Base-by-base conservation (phyloP, 2,797 vertebrate genomes). In the Silurus lanzhouensis region DNA sequence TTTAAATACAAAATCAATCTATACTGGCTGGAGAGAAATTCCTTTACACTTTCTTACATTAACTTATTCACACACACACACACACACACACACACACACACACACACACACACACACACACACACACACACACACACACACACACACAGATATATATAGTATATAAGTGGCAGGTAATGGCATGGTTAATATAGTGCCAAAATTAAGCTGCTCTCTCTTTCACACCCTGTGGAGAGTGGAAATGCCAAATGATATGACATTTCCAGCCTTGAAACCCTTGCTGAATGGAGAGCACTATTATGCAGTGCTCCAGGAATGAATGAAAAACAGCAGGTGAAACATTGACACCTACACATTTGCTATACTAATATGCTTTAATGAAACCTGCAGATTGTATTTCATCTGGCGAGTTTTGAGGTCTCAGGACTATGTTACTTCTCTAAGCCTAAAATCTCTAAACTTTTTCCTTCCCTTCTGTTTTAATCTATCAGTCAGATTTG, bases 201-300 rank as follows among this genome's bases (percentile, higher is more conserved):
- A 84, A 88, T 90, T 86, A 90, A 90, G 84, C 80, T 87, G 86
- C 82, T 86, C 83, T 87, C 83, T 87, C 88, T 90, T 86, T 61
- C 38, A 83, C 83, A 78, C 83, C 91, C 91, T 88, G 90, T 86
- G 70, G 91, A 90, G 91, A 79, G 82, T 87, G 81, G 25, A 91
- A 92, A 92, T 91, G 91, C 82, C 91, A 92, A 90, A 89, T 89
- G 70, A 88, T 89, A 61, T 86, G 85, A 75, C 88, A 90, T 92
- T 91, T 90, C 84, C 77, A 90, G 89, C 87, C 80, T 84, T 83
- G 87, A 89, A 86, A 83, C 72, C 85, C 79, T 81, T 70, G 22
- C 58, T 31, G 17, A 44, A 82, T 75, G 70, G 48, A 84, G 80
- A 19, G 52, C 68, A 60, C 72, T 77, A 48, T 86, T 78, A 86